Evolutionary conservation across 2,888 invertebrate species (phyloP), one percentile per base, ranked within the genome.

Genomic region (Troglohyphantes excavatus): DNA sequence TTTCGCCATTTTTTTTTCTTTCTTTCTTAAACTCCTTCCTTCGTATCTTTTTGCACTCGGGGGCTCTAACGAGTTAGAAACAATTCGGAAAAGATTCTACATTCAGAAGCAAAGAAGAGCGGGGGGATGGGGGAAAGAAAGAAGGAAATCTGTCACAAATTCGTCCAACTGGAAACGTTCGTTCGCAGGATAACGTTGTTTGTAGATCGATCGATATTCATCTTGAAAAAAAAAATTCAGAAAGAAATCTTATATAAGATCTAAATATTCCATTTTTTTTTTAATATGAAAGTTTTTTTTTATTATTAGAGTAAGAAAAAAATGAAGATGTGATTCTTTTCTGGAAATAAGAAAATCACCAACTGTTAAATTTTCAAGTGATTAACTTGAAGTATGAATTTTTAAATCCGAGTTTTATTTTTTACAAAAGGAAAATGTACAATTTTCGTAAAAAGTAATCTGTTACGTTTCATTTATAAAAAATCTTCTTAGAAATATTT

Each of bases 11-110:
- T 65, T 70, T 82, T 82, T 59, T 63, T 61, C 29, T 75, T 39
- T 67, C 53, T 81, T 79, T 53, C 9, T 46, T 19, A 39, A 39
- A 1, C 3, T 39, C 13, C 6, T 61, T 17, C 27, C 29, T 39
- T 33, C 33, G 61, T 29, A 39, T 39, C 67, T 59, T 88, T 53
- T 67, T 27, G 81, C 67, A 82, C 82, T 81, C 43, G 59, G 39
- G 27, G 67, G 81, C 82, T 89, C 75, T 89, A 89, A 89, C 88
- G 88, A 89, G 88, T 82, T 76, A 89, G 82, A 89, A 89, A 89
- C 88, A 89, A 89, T 89, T 89, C 78, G 85, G 17, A 86, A 70
- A 61, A 70, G 61, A 61, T 75, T 76, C 75, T 43, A 17, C 19
- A 53, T 17, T 13, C 9, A 53, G 17, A 53, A 6, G 17, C 5